Base-by-base conservation (phyloP, 2,888 invertebrate genomes). In the Hydroisotoma schaefferi region DNA sequence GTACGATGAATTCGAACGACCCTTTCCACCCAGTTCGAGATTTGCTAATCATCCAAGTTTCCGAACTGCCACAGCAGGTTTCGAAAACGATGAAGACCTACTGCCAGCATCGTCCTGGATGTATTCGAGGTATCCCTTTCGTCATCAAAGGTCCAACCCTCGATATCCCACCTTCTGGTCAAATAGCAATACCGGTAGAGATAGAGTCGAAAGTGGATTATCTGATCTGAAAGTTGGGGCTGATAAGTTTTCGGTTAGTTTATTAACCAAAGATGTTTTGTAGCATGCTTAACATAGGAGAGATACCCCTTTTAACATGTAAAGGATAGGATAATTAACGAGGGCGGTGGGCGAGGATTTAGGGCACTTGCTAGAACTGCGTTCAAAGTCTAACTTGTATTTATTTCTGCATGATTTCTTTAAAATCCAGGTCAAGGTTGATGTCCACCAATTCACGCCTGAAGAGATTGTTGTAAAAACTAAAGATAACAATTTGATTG, bases 401-500 rank as follows among this genome's bases (percentile, higher is more conserved):
- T 12, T 12, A 6, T 37, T 4, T 5, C n/a, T 22, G 8, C 40
- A 2, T 40, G n/a, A 43, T 18, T 20, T 43, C 43, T 47, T 47
- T 23, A 22, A 22, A 20, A 18, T 25, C 6, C 37, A 74, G 72
- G 65, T 74, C 12, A 68, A 58, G 47, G 53, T 74, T 33, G 76
- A 76, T 56, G 74, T 75, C 12, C 74, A 71, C 12, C 75, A 75
- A 47, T 76, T 75, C 64, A 70, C 68, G 40, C 75, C 76, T 0
- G 74, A 75, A 12, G 76, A 77, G 55, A 70, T 76, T 10, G 67
- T 69, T 0, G 74, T 77, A 20, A 77, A 76, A 51, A 74, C 74
- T 1, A 70, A 74, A 6, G 75, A 75, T 55, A 74, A 73, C 49
- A 58, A 61, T 26, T 67, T 77, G 4, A 68, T 74, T 1, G 68